These are phyloP conservation scores for Thalassarche chlororhynchos DNA, from an alignment of 2,113 vertebrate species.

Conservation along the genomic window DNA sequence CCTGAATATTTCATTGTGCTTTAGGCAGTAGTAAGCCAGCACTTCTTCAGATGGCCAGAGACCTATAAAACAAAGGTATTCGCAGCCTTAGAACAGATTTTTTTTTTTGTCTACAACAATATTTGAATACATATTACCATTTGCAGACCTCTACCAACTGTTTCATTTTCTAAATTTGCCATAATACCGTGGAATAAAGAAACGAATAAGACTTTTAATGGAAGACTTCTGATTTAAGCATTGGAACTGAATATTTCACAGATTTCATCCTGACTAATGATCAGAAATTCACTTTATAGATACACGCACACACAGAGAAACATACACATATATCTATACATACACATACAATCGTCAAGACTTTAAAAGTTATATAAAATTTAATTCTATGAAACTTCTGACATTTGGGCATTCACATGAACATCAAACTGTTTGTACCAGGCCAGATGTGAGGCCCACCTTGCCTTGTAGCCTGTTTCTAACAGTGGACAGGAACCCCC, in stretches of 20 bases:
- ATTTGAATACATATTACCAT: not conserved
- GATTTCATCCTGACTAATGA: not conserved
- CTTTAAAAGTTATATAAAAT: not conserved
- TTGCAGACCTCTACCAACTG: not conserved
- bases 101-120: not conserved
- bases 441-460: not conserved
- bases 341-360: not conserved
- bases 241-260: not conserved
- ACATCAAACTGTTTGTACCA: not conserved
- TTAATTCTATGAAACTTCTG: not conserved
- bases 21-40: conserved; percentile 95
- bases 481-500: not conserved
- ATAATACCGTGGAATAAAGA: not conserved
- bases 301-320: not conserved
- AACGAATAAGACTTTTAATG: not conserved
- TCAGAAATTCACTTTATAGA: not conserved
- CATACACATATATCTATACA: not conserved
- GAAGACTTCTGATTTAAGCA: not conserved
- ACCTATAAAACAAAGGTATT: conserved; percentile 79
- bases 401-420: not conserved
- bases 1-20: conserved; percentile 90
- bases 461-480: not conserved
- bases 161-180: not conserved
- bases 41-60: conserved; percentile 98
- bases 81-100: not conserved